A percentile compares a stretch with the other conserved stretches of the same genome.
phyloP scores from a whole-genome alignment of 2,113 vertebrate genomes.

The mouse (Mus musculus) region GRCm39 chr13:106910501-106911000 shows the following conservation, averaged over 20 bases:
- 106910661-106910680: background rate
- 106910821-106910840: background rate
- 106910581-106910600: background rate
- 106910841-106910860: background rate
- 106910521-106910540: background rate
- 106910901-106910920: background rate
- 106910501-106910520: background rate
- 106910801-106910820: background rate
- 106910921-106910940: background rate
- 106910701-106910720: background rate
- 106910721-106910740: background rate
- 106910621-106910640: too few relatives aligned
- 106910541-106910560: background rate
- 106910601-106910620: background rate
- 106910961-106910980: background rate
- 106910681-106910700: background rate
- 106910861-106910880: background rate
- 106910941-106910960: constrained; percentile 7
- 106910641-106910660: background rate
- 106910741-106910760: background rate
- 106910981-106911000: background rate
- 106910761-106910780: background rate
- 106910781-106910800: background rate
- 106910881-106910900: constrained; percentile 19
- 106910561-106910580: background rate